Evolutionary conservation across 2,113 vertebrate genomes (phyloP), one percentile per base, ranked within the genome.

Genomic region (Rissa tridactyla): DNA sequence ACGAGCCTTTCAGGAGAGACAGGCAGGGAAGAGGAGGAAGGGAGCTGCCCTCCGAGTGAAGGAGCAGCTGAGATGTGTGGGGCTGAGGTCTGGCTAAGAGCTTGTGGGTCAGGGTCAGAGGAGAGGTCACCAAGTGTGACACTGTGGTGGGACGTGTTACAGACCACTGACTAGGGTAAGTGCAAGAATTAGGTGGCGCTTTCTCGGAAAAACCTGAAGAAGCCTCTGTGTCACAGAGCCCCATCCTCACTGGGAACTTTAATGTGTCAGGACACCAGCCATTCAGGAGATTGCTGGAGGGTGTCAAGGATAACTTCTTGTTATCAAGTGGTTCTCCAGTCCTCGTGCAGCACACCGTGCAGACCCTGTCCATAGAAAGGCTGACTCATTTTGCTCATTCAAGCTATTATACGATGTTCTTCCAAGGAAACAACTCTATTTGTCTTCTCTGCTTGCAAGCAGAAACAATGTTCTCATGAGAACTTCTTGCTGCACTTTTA

Each of bases 11-110:
- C 21, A 40, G 51, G 18, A 80, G 36, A 17, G 27, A 8, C 21
- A 19, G 32, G 15, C 25, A 57, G 36, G 6, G 10, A 32, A 68
- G 12, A 60, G 25, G 10, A 80, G 16, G 34, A 58, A 30, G 5
- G 8, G 12, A 18, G 5, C 26, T 64, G 46, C 15, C 10, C 16
- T 69, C 13, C 1, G 1, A 4, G 12, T 22, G 54, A 47, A 55
- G 16, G 19, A 69, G 46, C 8, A 40, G 27, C 34, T 78, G 25
- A 20, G 20, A 8, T 32, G 16, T 66, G 8, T 26, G 34, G 10
- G 12, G 6, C 25, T 55, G 4, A 18, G 18, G 2, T 44, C 34
- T 62, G 15, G 0, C 0, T 13, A 54, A 52, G 7, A 68, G 7
- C 27, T 54, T 54, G 46, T 44, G 34, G 5, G 15, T 61, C 54